These are phyloP conservation scores for Grapholita molesta DNA, from an alignment of 1,140 invertebrate species.

Conservation along the genomic window DNA sequence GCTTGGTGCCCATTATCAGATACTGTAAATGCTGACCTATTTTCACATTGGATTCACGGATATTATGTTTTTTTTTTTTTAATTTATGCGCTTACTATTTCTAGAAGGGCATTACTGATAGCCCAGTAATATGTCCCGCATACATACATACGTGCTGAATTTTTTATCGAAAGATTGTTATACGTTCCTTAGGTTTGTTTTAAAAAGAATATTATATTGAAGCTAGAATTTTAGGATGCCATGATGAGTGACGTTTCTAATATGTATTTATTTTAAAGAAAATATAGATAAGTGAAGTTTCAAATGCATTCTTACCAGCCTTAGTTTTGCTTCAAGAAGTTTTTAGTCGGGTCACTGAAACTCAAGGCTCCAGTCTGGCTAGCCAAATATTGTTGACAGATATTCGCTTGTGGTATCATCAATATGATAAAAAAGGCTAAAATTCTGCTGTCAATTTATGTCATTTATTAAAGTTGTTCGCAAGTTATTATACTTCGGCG, in stretches of 20 bases:
- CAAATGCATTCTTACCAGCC: neutral
- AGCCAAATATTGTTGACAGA: no score
- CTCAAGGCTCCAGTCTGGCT: neutral
- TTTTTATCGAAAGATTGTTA: neutral
- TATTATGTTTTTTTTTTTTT: conserved; percentile 13
- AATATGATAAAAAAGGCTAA: no score
- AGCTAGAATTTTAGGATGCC: neutral
- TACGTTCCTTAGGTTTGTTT: neutral
- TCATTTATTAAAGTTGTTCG: no score
- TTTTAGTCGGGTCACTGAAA: neutral
- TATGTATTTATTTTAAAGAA: neutral
- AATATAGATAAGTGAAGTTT: neutral
- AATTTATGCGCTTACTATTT: neutral
- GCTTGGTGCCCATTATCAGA: neutral
- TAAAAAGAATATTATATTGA: neutral
- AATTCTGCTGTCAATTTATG: no score
- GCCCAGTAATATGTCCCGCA: neutral
- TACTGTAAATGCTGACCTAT: neutral
- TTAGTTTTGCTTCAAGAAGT: neutral
- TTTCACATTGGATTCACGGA: neutral
- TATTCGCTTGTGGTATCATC: no score
- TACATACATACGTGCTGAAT: neutral
- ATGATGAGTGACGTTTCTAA: neutral
- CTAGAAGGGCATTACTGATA: neutral
- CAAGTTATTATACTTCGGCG: no score